Base-by-base conservation (phyloP, 2,797 vertebrate species). In the Danio albolineatus region DNA sequence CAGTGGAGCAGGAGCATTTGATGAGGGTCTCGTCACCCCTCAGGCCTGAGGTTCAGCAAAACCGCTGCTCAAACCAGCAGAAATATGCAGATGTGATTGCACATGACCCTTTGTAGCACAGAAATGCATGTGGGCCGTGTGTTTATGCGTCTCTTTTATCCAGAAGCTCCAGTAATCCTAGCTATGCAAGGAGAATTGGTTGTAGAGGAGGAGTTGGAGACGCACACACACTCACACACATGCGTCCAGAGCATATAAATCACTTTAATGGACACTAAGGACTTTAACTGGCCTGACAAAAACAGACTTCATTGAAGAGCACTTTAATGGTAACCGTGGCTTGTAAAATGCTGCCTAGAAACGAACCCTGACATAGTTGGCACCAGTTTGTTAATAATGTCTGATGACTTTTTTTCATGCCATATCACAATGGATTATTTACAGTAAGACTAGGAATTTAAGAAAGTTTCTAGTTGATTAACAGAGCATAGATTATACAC, bases 161-260 rank as follows among this genome's bases (percentile, higher is more conserved):
- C 78, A 76, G 81, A 48, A 80, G 78, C 61, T 71, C 75, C 74
- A 79, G 78, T 61, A 62, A 79, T 81, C 51, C 39, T 56, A 81
- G 76, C 73, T 49, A 86, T 84, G 85, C 48, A 82, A 80, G 44
- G 72, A 70, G 83, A 86, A 78, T 46, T 70, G 78, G 53, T 43
- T 54, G 62, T 73, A 56, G 60, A 71, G 12, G 7, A 66, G 60
- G 39, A 65, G 49, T 48, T 66, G 49, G 14, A 21, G 28, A 57
- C 73, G 76, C 36, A 76, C 60, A 51, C 7, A 43, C 12, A 64
- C 19, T 38, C 10, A 17, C 4, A 73, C 9, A 72, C 43, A 51
- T 6, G 19, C 41, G 62, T 49, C 10, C 54, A 77, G 61, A 36
- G 49, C 21, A 64, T 69, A 54, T 73, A 85, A 79, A 88, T 88